Base-by-base conservation (phyloP, 2,113 vertebrate species). In the Pontoporia blainvillei region DNA sequence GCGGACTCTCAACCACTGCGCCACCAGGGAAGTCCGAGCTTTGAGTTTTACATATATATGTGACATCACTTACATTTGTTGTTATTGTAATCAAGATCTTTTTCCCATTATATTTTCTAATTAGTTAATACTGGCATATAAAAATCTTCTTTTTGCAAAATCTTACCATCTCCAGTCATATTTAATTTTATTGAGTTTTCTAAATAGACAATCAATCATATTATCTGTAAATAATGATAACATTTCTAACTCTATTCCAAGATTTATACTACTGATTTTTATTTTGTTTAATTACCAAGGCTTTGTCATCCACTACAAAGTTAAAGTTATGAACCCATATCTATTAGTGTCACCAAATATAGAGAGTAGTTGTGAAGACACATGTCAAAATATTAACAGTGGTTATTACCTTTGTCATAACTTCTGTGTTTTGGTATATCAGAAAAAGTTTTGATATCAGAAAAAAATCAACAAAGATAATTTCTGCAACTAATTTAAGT, bases 181-280 rank as follows among this genome's bases (percentile, higher is more conserved):
- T 94, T 93, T 57, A n/a, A 46, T 85, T 91, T 96, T 89, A 15
- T 82, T 93, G 61, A 15, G 62, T 29, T 90, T 96, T 95, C 64
- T 86, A 78, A 81, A 72, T 21, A 88, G 71, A 10, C 44, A 88
- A 61, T 82, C 3, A 41, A 57, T 82, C 8, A 36, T 84, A 41
- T 85, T 64, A 71, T 87, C 29, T 52, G 3, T 92, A 75, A 92
- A 57, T 73, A 78, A 92, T 61, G 6, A 49, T 75, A 84, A 25
- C 2, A 72, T 67, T 86, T 67, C 17, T 88, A 96, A 89, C 20
- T 41, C 41, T 8, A 59, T 86, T 84, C 57, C 25, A 64, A 94
- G 49, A 75, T 86, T 79, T 90, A 34, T 64, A 62, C 36, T 84
- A 64, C 21, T 89, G 81, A 67, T 61, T 95, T 88, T 88, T 86